A percentile compares a stretch with the other conserved stretches of the same genome.
phyloP scores from a whole-genome alignment of 2,113 vertebrate genomes.

The Sprattus sprattus region DNA sequence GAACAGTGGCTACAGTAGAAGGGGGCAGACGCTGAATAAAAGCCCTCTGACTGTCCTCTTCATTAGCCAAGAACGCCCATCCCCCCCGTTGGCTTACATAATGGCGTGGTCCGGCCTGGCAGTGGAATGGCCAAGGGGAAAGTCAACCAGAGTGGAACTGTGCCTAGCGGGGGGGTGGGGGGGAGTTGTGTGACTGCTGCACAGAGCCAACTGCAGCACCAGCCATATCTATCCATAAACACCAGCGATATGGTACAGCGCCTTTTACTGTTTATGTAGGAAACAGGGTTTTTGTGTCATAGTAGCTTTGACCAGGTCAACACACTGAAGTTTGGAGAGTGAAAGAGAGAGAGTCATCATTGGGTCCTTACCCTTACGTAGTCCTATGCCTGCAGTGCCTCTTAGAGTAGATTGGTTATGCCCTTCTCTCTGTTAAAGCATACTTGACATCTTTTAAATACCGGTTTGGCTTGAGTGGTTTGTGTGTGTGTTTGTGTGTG shows the following conservation, averaged over 20 bases:
- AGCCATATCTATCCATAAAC: slow-evolving; percentile 4
- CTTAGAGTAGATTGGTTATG: neutral
- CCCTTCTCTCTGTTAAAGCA: neutral
- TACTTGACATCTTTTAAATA: neutral
- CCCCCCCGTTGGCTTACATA: slow-evolving; percentile 53
- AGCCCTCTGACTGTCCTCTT: slow-evolving; percentile 33
- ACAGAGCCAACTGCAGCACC: neutral
- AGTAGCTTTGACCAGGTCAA: neutral
- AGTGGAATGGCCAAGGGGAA: slow-evolving; percentile 52
- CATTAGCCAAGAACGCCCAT: slow-evolving; percentile 56
- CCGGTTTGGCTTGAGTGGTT: neutral
- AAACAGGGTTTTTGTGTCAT: neutral
- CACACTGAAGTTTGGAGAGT: neutral
- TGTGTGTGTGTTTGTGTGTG: neutral
- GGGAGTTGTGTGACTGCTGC: neutral
- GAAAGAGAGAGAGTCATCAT: no score
- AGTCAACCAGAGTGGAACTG: slow-evolving; percentile 44
- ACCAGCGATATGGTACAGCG: neutral
- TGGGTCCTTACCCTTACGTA: no score
- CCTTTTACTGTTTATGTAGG: neutral
- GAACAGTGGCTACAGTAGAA: slow-evolving; percentile 39
- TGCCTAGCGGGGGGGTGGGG: neutral
- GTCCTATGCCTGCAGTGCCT: neutral
- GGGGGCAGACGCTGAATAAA: slow-evolving; percentile 46
- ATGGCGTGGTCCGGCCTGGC: slow-evolving; percentile 53